Evolutionary conservation across 2,797 vertebrate species (phyloP).

Genomic region (Lepilemur ruficaudatus): DNA sequence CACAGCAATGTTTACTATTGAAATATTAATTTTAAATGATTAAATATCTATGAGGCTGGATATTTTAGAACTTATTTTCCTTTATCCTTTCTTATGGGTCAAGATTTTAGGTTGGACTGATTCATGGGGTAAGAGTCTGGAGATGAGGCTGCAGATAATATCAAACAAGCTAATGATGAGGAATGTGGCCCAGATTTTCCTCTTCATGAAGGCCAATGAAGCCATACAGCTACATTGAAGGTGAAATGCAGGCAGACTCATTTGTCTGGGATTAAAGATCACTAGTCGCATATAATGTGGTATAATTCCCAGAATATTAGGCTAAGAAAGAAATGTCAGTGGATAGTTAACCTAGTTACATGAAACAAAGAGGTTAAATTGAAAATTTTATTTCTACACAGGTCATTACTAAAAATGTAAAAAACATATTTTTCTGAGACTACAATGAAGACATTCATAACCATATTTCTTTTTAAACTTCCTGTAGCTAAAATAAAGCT

Average conservation of each 20-base stretch:
- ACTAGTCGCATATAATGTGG: not conserved
- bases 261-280: not conserved
- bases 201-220: not conserved
- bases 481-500: not conserved
- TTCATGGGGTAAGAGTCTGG: not conserved
- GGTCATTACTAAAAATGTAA: not conserved
- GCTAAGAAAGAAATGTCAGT: not conserved
- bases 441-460: not conserved
- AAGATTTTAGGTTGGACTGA: not conserved
- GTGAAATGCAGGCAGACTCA: not conserved
- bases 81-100: not conserved
- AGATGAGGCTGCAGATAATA: not conserved
- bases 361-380: not conserved
- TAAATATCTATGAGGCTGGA: not conserved
- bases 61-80: not conserved
- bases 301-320: not conserved
- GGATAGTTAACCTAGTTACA: not conserved
- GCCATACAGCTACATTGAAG: not conserved
- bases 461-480: constrained; percentile 32
- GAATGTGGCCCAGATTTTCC: not conserved
- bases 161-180: not conserved
- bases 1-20: not conserved
- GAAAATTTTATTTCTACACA: not conserved
- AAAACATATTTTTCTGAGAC: not conserved
- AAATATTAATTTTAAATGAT: not conserved